Conservation (phyloP, 2,888 invertebrate genomes). For the Molorchus minor region DNA sequence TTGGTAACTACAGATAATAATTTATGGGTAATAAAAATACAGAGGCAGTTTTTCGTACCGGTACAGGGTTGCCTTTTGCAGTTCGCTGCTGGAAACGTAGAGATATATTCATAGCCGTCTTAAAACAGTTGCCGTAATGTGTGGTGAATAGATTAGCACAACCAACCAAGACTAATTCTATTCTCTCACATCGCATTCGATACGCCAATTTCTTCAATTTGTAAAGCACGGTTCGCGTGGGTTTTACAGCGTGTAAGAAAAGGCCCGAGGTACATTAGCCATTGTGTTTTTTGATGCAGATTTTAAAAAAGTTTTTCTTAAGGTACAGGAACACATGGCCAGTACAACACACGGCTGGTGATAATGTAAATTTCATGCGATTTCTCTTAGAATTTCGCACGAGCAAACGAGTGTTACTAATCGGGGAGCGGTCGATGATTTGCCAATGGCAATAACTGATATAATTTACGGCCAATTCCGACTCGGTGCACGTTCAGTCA, state of each 20-base stretch:
- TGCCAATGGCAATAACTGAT: constrained; percentile 42
- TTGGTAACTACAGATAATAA: too few species aligned
- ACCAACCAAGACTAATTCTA: neutral
- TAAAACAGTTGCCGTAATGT: too few species aligned
- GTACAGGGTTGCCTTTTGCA: too few species aligned
- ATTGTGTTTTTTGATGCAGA: too few species aligned
- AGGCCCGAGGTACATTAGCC: too few species aligned
- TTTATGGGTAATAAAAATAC: too few species aligned
- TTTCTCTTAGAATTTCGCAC: neutral
- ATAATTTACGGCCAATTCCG: constrained; percentile 33
- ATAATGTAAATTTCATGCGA: constrained; percentile 14
- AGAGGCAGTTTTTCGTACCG: too few species aligned
- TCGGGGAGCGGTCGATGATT: constrained; percentile 36
- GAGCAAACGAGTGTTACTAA: constrained; percentile 4
- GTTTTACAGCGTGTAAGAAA: too few species aligned
- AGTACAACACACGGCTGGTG: constrained; percentile 3
- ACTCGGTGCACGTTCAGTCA: constrained; percentile 21
- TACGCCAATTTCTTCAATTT: neutral
- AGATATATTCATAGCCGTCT: too few species aligned
- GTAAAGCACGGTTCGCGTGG: neutral
- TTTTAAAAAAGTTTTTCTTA: neutral
- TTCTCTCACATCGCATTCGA: neutral
- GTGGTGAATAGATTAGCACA: neutral
- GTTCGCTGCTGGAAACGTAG: too few species aligned
- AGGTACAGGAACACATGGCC: neutral